Evolutionary conservation across 64 coral and sea anemone genomes (phyloP).

Genomic region (Platygyra sinensis): DNA sequence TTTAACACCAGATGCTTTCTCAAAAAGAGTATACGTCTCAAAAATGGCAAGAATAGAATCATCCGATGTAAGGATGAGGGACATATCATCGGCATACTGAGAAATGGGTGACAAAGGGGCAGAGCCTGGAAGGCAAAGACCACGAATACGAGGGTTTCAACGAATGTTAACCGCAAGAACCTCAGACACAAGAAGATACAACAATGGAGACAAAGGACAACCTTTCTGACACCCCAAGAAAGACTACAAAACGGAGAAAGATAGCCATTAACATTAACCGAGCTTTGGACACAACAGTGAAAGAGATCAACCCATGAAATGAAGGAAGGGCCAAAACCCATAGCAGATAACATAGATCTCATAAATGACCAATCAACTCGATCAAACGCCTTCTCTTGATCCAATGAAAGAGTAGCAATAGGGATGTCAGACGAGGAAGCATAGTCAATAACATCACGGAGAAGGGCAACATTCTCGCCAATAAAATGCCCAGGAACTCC

Average conservation of each 20-base stretch:
- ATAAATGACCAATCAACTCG: constrained; percentile 9
- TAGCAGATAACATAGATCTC: not conserved
- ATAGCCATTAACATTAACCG: constrained; percentile 43
- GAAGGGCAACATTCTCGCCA: constrained; percentile 26
- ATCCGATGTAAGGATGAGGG: too few relatives aligned
- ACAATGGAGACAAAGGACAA: too few relatives aligned
- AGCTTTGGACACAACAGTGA: not conserved
- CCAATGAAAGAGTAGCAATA: not conserved
- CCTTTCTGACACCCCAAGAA: not conserved
- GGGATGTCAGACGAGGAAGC: not conserved
- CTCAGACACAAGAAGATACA: too few relatives aligned
- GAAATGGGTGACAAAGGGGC: too few relatives aligned
- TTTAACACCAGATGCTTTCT: constrained; percentile 7
- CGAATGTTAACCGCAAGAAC: too few relatives aligned
- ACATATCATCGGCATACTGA: too few relatives aligned
- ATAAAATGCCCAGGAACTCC: constrained; percentile 26
- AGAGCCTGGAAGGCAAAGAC: too few relatives aligned
- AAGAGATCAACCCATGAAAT: constrained; percentile 3
- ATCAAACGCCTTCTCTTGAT: constrained; percentile 68
- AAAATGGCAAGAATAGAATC: too few relatives aligned
- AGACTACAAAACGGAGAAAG: not conserved
- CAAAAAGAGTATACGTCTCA: not conserved
- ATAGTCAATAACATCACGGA: not conserved
- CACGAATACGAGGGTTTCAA: too few relatives aligned
- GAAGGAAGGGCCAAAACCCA: constrained; percentile 45